Evolutionary conservation across 2,113 vertebrate species (phyloP).

Genomic region (Coptodon rendalli): DNA sequence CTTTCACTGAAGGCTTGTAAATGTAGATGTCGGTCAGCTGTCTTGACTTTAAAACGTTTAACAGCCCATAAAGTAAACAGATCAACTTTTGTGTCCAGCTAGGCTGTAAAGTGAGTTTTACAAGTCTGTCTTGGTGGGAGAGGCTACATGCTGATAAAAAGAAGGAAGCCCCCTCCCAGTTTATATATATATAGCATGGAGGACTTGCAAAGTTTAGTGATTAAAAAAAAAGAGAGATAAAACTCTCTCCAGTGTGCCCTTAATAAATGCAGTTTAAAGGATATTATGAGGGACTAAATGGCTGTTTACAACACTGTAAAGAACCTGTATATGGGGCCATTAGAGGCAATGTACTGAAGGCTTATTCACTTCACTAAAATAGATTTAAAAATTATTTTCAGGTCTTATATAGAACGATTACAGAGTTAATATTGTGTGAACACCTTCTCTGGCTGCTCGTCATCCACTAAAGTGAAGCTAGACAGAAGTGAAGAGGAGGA

Average conservation of each 20-base stretch:
- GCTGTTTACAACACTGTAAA: slow-evolving; percentile 1
- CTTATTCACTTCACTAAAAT: slow-evolving; percentile 2
- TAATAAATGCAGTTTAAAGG: neutral
- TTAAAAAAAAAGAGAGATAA: neutral
- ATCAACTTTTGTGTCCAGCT: neutral
- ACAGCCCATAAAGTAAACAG: slow-evolving; percentile 9
- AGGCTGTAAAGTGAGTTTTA: slow-evolving; percentile 7
- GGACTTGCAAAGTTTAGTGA: neutral
- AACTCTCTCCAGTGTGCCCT: neutral
- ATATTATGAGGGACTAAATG: neutral
- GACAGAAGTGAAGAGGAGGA: slow-evolving; percentile 48
- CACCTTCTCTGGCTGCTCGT: slow-evolving; percentile 27
- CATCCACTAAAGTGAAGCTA: slow-evolving; percentile 37
- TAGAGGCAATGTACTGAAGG: neutral
- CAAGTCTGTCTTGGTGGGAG: neutral
- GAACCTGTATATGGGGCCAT: neutral
- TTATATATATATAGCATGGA: neutral
- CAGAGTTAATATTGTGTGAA: slow-evolving; percentile 37
- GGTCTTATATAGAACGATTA: neutral
- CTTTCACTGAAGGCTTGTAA: neutral
- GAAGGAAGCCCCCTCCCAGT: neutral
- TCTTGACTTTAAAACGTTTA: neutral
- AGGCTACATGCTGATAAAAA: neutral
- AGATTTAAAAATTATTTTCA: slow-evolving; percentile 17
- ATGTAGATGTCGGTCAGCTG: neutral